These are phyloP conservation scores for Brassicogethes aeneus DNA, from an alignment of 2,888 invertebrate species.

Conservation along the genomic window DNA sequence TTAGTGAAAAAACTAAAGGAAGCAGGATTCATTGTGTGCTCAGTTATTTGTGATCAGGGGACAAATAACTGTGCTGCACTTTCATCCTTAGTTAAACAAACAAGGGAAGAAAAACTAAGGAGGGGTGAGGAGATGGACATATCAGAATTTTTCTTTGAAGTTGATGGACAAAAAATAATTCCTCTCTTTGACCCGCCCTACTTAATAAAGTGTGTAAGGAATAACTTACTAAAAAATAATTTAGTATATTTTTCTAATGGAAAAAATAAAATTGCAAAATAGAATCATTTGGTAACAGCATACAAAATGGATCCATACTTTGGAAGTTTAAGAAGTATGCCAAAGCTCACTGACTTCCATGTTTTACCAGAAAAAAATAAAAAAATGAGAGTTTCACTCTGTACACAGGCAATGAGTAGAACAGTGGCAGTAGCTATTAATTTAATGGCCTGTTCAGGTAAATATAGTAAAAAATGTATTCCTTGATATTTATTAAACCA, in stretches of 20 bases:
- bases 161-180: slow-evolving; percentile 6
- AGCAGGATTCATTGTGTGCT: slow-evolving; percentile 6
- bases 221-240: slow-evolving; percentile 8
- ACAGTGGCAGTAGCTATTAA: slow-evolving; percentile 9
- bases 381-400: slow-evolving; percentile 14
- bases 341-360: slow-evolving; percentile 11
- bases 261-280: neutral
- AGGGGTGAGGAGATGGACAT: neutral
- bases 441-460: neutral
- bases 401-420: slow-evolving; percentile 9
- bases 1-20: neutral
- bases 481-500: too few species aligned
- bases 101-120: neutral
- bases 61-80: slow-evolving; percentile 10
- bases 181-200: slow-evolving; percentile 12
- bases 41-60: slow-evolving; percentile 11
- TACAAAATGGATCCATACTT: slow-evolving; percentile 11
- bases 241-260: neutral
- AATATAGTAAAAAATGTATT: neutral
- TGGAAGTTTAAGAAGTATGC: slow-evolving; percentile 9
- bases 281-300: slow-evolving; percentile 3
- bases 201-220: slow-evolving; percentile 11
- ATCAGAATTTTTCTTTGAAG: slow-evolving; percentile 3
- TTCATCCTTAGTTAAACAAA: slow-evolving; percentile 2
- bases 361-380: slow-evolving; percentile 9